A percentile compares a stretch with the other conserved stretches of the same genome.
phyloP scores from a whole-genome alignment of 2,888 invertebrate genomes.

The Phyllotreta cruciferae region DNA sequence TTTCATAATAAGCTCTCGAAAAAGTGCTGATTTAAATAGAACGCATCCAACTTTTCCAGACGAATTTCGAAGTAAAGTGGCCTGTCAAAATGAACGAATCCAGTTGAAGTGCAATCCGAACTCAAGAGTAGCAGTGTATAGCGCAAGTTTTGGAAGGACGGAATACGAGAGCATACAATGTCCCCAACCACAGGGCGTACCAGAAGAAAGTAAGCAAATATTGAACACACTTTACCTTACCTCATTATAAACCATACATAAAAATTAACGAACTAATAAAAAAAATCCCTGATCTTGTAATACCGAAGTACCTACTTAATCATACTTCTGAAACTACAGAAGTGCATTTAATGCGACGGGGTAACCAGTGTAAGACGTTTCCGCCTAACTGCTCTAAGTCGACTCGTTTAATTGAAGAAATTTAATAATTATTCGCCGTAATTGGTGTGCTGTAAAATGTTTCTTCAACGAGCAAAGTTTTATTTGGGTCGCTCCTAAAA shows the following conservation, averaged over 20 bases:
- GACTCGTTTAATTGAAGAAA: conserved; percentile 2
- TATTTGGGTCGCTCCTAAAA: not conserved
- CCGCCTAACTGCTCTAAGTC: not conserved
- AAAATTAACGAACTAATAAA: not conserved
- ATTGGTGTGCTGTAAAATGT: conserved; percentile 1
- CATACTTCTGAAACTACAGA: too few species aligned
- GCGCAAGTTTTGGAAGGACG: conserved; percentile 89
- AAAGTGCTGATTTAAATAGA: conserved; percentile 34
- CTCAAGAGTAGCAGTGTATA: conserved; percentile 89
- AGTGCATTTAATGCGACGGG: too few species aligned
- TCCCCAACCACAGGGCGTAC: conserved; percentile 83
- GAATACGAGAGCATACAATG: conserved; percentile 88
- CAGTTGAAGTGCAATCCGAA: conserved; percentile 87
- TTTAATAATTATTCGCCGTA: not conserved
- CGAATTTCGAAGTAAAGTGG: conserved; percentile 92
- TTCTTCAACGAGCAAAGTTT: conserved; percentile 4
- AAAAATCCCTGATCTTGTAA: not conserved
- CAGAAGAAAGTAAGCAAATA: conserved; percentile 81
- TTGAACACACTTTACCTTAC: conserved; percentile 20
- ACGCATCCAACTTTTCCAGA: conserved; percentile 66
- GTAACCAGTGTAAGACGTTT: not conserved
- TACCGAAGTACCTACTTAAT: too few species aligned
- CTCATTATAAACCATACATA: too few species aligned
- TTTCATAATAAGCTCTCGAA: conserved; percentile 27
- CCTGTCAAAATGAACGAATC: conserved; percentile 90